Conservation (phyloP, 2,888 invertebrate species). For the Drosophila stalkeri region DNA sequence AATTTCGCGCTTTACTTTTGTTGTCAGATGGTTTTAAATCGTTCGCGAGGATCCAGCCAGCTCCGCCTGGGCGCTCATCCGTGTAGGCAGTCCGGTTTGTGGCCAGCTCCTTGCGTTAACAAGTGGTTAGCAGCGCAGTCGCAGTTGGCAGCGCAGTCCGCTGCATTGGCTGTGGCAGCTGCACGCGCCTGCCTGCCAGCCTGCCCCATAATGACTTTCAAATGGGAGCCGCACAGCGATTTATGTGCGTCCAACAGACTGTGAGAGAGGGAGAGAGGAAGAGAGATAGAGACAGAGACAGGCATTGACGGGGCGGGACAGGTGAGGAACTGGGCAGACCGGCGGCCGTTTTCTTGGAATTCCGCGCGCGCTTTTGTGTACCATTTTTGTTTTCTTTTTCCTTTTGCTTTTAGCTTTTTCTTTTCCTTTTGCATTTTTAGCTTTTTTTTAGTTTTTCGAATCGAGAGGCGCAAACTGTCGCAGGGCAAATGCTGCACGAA, state of each 20-base stretch:
- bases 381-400: conserved; percentile 24
- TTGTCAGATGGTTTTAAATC: conserved; percentile 79
- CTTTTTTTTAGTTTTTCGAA: conserved; percentile 58
- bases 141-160: conserved; percentile 36
- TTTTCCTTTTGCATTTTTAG: conserved; percentile 39
- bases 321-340: conserved; percentile 54
- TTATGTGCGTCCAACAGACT: conserved; percentile 70
- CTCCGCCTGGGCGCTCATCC: conserved; percentile 2
- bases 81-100: conserved; percentile 77
- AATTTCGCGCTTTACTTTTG: conserved; percentile 80
- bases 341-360: conserved; percentile 74
- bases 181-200: conserved; percentile 69
- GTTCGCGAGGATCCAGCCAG: conserved; percentile 26
- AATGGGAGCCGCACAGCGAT: conserved; percentile 77
- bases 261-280: not conserved
- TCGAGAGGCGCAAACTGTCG: conserved; percentile 74
- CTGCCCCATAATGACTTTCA: conserved; percentile 74
- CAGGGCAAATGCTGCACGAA: conserved; percentile 64
- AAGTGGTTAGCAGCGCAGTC: conserved; percentile 65
- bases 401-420: conserved; percentile 49
- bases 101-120: conserved; percentile 72
- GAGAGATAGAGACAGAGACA: not conserved
- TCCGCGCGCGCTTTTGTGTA: conserved; percentile 74
- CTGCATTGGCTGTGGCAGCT: conserved; percentile 51
- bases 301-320: not conserved